Conservation (phyloP, 1,140 invertebrate species). For the Belonocnema kinseyi region DNA sequence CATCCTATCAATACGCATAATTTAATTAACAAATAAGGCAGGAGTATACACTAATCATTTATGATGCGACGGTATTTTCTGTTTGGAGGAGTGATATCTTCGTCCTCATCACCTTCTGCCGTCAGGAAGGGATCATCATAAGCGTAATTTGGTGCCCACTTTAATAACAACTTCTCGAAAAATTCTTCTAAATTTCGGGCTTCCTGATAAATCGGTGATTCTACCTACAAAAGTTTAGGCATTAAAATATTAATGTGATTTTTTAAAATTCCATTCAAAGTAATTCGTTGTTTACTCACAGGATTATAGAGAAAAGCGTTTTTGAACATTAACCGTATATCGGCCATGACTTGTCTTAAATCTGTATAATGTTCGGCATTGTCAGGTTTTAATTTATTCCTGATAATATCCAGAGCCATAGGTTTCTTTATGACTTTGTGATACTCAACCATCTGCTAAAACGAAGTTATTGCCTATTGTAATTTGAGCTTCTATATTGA, state of each 20-base stretch:
- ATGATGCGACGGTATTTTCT: slow-evolving; percentile 78
- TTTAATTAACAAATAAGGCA: slow-evolving; percentile 36
- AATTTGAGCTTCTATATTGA: background rate
- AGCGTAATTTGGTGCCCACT: slow-evolving; percentile 87
- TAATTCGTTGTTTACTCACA: slow-evolving; percentile 77
- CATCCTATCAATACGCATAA: slow-evolving; percentile 20
- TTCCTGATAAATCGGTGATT: slow-evolving; percentile 88
- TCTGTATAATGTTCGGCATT: slow-evolving; percentile 84
- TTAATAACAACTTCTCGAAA: slow-evolving; percentile 87
- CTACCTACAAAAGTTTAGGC: slow-evolving; percentile 78
- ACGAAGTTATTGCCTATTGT: slow-evolving; percentile 33
- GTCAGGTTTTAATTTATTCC: slow-evolving; percentile 84
- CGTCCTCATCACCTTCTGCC: slow-evolving; percentile 70
- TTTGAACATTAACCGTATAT: slow-evolving; percentile 90
- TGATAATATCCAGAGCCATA: slow-evolving; percentile 90
- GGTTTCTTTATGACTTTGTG: slow-evolving; percentile 86
- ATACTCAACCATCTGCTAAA: slow-evolving; percentile 84
- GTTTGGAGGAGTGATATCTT: slow-evolving; percentile 75
- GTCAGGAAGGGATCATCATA: slow-evolving; percentile 75
- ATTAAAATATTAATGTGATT: slow-evolving; percentile 32
- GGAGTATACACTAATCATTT: slow-evolving; percentile 66
- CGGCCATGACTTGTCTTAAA: slow-evolving; percentile 85
- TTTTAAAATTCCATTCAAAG: background rate
- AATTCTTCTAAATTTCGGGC: slow-evolving; percentile 90
- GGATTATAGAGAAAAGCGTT: slow-evolving; percentile 91